Evolutionary conservation across 2,888 invertebrate genomes (phyloP).

Genomic region (Drosophila eohydei): DNA sequence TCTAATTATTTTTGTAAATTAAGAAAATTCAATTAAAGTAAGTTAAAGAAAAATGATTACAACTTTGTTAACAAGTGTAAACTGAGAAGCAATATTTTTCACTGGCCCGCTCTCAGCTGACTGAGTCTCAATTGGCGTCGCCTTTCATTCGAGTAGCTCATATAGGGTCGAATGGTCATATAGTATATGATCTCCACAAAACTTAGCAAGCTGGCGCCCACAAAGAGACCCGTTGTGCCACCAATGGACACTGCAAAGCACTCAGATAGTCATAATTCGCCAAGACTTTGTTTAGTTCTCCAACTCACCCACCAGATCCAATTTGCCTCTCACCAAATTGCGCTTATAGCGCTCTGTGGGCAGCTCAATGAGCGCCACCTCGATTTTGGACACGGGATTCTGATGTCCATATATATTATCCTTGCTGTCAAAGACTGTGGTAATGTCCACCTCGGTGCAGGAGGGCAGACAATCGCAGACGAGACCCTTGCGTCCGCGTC

Average conservation of each 20-base stretch:
- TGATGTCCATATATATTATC: slow-evolving; percentile 79
- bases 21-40: background rate
- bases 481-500: slow-evolving; percentile 86
- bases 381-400: slow-evolving; percentile 85
- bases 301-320: slow-evolving; percentile 90
- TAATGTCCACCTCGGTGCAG: slow-evolving; percentile 90
- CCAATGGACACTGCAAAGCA: slow-evolving; percentile 87
- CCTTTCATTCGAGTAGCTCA: slow-evolving; percentile 71
- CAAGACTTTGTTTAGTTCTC: background rate
- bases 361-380: slow-evolving; percentile 88
- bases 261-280: slow-evolving; percentile 43
- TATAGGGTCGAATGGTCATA: slow-evolving; percentile 85
- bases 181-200: slow-evolving; percentile 88
- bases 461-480: slow-evolving; percentile 89
- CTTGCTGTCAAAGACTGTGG: slow-evolving; percentile 86
- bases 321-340: slow-evolving; percentile 89
- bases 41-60: background rate
- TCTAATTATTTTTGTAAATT: too few species aligned
- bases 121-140: slow-evolving; percentile 41
- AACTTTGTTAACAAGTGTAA: background rate
- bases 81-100: background rate
- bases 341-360: slow-evolving; percentile 90
- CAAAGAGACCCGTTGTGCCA: slow-evolving; percentile 88
- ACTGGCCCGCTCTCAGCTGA: slow-evolving; percentile 16
- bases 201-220: slow-evolving; percentile 89